These are phyloP conservation scores for Papilio polytes DNA, from an alignment of 1,140 invertebrate genomes.

Conservation along the genomic window DNA sequence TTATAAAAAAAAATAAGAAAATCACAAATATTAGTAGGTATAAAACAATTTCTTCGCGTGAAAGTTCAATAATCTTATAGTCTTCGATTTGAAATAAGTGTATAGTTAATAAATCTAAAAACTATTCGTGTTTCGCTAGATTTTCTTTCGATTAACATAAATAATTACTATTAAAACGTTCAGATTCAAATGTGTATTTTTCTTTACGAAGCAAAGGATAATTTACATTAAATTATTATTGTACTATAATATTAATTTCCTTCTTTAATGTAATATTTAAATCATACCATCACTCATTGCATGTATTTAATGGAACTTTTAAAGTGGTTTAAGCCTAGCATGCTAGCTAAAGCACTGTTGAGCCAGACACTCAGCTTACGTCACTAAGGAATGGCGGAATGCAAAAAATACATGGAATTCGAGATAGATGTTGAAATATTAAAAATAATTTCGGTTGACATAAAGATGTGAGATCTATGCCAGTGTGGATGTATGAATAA, in stretches of 20 bases:
- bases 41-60: conserved; percentile 31
- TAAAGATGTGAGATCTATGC: neutral
- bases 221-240: neutral
- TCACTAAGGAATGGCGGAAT: conserved; percentile 35
- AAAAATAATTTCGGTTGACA: neutral
- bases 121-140: conserved; percentile 34
- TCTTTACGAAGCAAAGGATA: neutral
- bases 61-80: conserved; percentile 25
- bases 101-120: conserved; percentile 7
- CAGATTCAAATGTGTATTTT: neutral
- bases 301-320: conserved; percentile 15
- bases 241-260: neutral
- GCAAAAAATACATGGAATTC: conserved; percentile 21
- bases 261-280: neutral
- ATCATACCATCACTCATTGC: conserved; percentile 28
- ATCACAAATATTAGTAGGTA: conserved; percentile 17
- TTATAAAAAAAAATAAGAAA: conserved; percentile 9
- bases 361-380: conserved; percentile 18
- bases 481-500: neutral
- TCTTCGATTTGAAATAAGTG: conserved; percentile 21
- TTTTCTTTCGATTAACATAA: neutral
- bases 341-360: conserved; percentile 27
- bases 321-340: conserved; percentile 33
- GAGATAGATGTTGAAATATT: conserved; percentile 22
- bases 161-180: too few species aligned